Conservation (phyloP, 1,140 invertebrate species). For the Procambarus virginalis region DNA sequence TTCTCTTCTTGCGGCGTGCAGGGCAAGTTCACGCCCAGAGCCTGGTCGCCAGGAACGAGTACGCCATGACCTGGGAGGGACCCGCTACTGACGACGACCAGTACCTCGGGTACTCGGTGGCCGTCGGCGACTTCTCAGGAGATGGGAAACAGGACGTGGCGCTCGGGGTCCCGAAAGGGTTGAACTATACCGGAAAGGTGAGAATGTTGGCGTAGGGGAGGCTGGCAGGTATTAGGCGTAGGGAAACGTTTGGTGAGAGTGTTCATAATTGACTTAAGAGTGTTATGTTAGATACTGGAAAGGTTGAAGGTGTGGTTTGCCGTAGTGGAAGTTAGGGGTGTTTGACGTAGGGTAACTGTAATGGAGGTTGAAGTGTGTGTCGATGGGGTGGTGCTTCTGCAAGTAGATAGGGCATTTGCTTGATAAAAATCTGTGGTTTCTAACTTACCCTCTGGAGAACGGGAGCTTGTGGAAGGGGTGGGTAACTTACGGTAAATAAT, state of each 20-base stretch:
- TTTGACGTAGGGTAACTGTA: too few relatives aligned
- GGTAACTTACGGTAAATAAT: too few relatives aligned
- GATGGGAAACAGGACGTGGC: constrained; percentile 86
- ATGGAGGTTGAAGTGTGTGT: too few relatives aligned
- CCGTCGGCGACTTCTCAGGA: constrained; percentile 90
- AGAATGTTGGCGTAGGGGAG: background rate
- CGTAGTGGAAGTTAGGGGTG: too few relatives aligned
- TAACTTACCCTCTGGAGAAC: too few relatives aligned
- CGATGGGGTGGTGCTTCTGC: too few relatives aligned
- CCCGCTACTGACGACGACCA: constrained; percentile 87
- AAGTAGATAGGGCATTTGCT: too few relatives aligned
- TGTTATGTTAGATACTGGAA: too few relatives aligned
- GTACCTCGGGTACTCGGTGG: constrained; percentile 94
- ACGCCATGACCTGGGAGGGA: constrained; percentile 82
- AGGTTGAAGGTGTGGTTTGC: background rate
- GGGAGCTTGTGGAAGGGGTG: too few relatives aligned
- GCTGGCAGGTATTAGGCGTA: background rate
- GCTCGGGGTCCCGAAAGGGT: constrained; percentile 92
- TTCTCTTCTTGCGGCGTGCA: constrained; percentile 73
- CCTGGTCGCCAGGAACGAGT: constrained; percentile 78
- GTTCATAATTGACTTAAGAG: too few relatives aligned
- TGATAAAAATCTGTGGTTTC: too few relatives aligned
- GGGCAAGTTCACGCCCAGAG: constrained; percentile 88
- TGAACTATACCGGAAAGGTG: constrained; percentile 88
- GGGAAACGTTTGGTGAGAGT: too few relatives aligned